Base-by-base conservation (phyloP, 2,888 invertebrate genomes). In the Epinotia brunnichana region DNA sequence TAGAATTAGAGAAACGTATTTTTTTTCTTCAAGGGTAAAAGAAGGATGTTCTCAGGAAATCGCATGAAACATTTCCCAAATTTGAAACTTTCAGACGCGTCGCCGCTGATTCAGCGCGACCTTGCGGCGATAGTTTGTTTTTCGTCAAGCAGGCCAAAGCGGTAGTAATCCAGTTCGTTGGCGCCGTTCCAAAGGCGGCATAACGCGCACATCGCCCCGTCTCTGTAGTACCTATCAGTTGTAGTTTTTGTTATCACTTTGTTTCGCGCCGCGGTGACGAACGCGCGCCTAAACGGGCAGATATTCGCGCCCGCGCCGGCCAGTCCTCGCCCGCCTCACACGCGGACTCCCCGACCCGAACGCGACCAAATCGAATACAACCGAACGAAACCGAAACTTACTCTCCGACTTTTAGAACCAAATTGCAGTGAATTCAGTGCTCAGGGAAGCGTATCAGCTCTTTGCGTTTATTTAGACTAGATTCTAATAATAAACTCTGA, bases 221-320 rank as follows among this genome's bases (percentile, higher is more conserved):
- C 56, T 62, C 44, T 61, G 44, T 61, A 21, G 44, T 62, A 62
- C 48, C 69, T 76, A 88, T 87, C 87, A 88, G 84, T 87, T 76
- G 75, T 79, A 82, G 85, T 86, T 88, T 88, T 89, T 87, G 89
- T 91, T 92, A 92, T 92, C 92, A 92, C 87, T 91, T 85, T 85
- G 91, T 87, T 85, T 87, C 86, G 83, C 84, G 81, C 83, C 77
- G 84, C 84, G 83, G 85, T 85, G 89, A 87, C 86, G 85, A 85
- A 83, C 87, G 83, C 78, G 81, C 86, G 79, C 85, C 85, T 80
- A 86, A 84, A 81, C 86, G 80, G 83, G 84, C 83, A 72, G 81
- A 82, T 76, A 77, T 80, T 60, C 76, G 78, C 80, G 78, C 76
- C 75, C 77, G 80, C 80, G 79, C 81, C 81, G 78, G 81, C 83